Base-by-base conservation (phyloP, 2,888 invertebrate genomes). In the Vesta saturnalis region DNA sequence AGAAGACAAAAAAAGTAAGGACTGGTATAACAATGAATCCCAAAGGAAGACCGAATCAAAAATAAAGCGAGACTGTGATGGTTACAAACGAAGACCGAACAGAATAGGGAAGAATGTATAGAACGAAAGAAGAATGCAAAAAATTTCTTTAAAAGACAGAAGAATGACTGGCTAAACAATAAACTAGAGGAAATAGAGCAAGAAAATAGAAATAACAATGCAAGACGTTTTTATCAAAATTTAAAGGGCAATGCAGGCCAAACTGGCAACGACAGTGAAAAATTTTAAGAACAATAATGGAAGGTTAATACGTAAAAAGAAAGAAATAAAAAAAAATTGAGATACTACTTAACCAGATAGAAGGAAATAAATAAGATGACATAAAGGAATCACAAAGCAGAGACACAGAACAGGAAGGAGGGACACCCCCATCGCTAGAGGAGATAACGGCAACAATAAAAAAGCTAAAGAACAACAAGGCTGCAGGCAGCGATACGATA, bases 101-200 rank as follows among this genome's bases (percentile, higher is more conserved):
- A 35, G 39, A 30, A 56, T 30, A 56, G 14, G 23, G 12, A 56
- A 56, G 30, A 23, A 23, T 23, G 39, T 39, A 57, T 10, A 57
- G 19, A 57, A 39, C 39, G 16, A 57, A 57, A 56, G 35, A 57
- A 57, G 10, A 57, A 6, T 2, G 39, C 57, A 47, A 57, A 39
- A 57, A 57, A 57, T 14, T 15, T 56, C 2, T 56, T 56, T 14
- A 56, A 56, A 54, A 21, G 54, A 56, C 22, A 39, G 39, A 18
- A 57, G 16, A 57, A 57, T 39, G 56, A 57, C 1, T 57, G 57
- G 57, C 8, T 57, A 57, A 57, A 39, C 18, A 57, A 57, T 16
- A 57, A 35, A 57, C 15, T 57, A 16, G 39, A 57, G 18, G 57
- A 57, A 57, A 39, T 57, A 15, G 57, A 57, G 22, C 56, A 56